Evolutionary conservation across 2,797 vertebrate species (phyloP), one percentile per base, ranked within the genome.

Genomic region (Amniataba percoides): DNA sequence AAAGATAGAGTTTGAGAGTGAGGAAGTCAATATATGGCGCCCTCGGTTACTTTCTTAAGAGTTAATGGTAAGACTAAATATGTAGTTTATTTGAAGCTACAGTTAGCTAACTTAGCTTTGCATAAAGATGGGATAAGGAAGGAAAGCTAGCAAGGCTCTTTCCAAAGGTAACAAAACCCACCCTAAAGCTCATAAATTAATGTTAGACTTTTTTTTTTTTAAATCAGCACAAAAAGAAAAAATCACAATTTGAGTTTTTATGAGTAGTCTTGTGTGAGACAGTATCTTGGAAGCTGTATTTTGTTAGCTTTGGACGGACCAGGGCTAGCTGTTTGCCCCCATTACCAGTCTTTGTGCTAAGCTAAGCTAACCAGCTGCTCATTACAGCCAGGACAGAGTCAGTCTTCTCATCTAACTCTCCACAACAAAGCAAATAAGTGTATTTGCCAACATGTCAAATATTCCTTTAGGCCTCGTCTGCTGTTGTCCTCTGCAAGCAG

Each of bases 201-300:
- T 14, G 16, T 46, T 46, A 52, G 27, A 2, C 4, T 2, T 27
- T 27, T 31, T 31, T 31, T 52, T 52, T 52, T 52, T 52, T 46
- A 7, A 46, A 46, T 18, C 8, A 36, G 34, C 8, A 36, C 34
- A 36, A 36, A 36, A 5, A 36, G 7, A 49, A 31, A 69, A 46
- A 5, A 19, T 25, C 2, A 49, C 0, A 52, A 31, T 53, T 23
- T 34, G 7, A 6, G 2, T 0, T 60, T 60, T 42, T 7, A 31
- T 9, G 0, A 45, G 9, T 9, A 27, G 23, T 12, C 16, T 5
- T 21, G 39, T 25, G 14, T 25, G 11, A 12, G 14, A 53, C 40
- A 21, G 53, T 72, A 45, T 72, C 5, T 55, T 34, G 3, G 39
- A 2, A 49, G 64, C 5, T 1, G 19, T 39, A 31, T 67, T 42